A percentile compares a stretch with the other conserved stretches of the same genome.
These are phyloP conservation scores for Ornithoptera priamus DNA, from an alignment of 2,888 invertebrate species.

Conservation along the genomic window DNA sequence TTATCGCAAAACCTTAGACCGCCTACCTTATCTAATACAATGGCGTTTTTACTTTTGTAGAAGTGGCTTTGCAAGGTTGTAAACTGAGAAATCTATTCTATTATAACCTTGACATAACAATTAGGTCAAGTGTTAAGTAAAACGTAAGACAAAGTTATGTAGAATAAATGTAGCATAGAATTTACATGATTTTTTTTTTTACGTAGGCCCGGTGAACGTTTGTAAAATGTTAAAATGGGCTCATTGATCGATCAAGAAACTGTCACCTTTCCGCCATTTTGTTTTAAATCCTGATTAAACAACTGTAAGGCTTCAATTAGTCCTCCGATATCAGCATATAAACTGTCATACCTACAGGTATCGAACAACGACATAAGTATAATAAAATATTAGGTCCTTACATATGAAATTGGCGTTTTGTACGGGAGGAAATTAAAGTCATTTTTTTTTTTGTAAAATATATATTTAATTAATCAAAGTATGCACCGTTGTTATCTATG, in stretches of 20 bases:
- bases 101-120: constrained; percentile 27
- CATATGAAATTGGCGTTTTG: too few species aligned
- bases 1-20: background rate
- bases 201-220: too few species aligned
- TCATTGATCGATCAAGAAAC: constrained; percentile 2
- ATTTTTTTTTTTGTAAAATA: too few species aligned
- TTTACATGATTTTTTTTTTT: background rate
- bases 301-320: background rate
- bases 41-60: constrained; percentile 16
- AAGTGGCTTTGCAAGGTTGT: constrained; percentile 23
- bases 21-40: constrained; percentile 11
- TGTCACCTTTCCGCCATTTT: constrained; percentile 5
- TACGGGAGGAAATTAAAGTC: too few species aligned
- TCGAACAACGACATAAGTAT: background rate
- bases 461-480: too few species aligned
- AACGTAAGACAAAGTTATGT: constrained; percentile 15
- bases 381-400: background rate
- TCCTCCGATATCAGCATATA: background rate
- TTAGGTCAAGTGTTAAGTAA: constrained; percentile 27
- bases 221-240: background rate
- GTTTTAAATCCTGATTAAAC: background rate
- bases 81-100: constrained; percentile 26
- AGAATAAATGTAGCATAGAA: constrained; percentile 18
- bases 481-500: too few species aligned
- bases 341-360: too few species aligned